Base-by-base conservation (phyloP, 2,888 invertebrate genomes). In the Acanthopleura granulata region DNA sequence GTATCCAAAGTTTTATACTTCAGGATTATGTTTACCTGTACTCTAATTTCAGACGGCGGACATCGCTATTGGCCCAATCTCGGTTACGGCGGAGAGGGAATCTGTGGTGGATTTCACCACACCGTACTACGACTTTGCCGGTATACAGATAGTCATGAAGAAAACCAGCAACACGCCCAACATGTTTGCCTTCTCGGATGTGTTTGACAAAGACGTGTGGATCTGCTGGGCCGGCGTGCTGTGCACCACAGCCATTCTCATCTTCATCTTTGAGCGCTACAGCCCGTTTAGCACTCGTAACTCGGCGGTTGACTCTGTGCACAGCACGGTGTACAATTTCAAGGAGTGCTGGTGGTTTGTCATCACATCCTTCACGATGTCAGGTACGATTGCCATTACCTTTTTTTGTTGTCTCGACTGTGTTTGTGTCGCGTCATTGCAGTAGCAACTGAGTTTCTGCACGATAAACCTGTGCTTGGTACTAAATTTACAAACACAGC, bases 311-410 rank as follows among this genome's bases (percentile, higher is more conserved):
- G 94, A 95, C 87, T 62, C 62, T 6, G 72, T 73, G 51, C 61
- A 51, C 11, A 66, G 76, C n/a, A 62, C 74, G n/a, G 57, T 72
- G 18, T 66, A 72, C 86, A 95, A 96, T 0, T 90, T 97, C 14
- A 95, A 96, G 84, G 97, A 97, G 91, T 96, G 96, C 84, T 95
- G 97, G 87, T 97, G 97, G 97, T 97, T 97, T 87, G 96, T 97
- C 0, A 89, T 97, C 72, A 97, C 97, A 0, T 96, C 97, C 0
- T 97, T 97, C 89, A 97, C 97, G 0, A 96, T 97, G 0, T 96
- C 97, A 77, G 87, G 86, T 85, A 77, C 51, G 76, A 9, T 40
- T 40, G 9, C 40, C 40, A 40, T 40, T 40, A 6, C 40, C 40
- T 40, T 9, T 40, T 9, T 9, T 3, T 9, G 9, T 40, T 40